These are phyloP conservation scores for Leucoma salicis DNA, from an alignment of 2,888 invertebrate species.

Conservation along the genomic window DNA sequence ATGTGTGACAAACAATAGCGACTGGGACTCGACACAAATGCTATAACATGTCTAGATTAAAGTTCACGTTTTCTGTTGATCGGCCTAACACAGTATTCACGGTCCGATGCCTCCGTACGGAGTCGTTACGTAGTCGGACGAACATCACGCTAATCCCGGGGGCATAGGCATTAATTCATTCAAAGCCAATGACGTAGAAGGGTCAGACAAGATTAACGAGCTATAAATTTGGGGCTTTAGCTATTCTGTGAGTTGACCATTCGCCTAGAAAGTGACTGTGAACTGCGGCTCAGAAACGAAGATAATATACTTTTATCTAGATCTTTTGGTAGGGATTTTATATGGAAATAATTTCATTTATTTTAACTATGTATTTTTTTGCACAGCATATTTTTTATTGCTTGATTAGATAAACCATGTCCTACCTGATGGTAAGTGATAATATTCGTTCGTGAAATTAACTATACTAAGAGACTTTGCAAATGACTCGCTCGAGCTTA, in stretches of 20 bases:
- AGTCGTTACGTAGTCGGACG: conserved; percentile 29
- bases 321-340: background rate
- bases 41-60: too few relatives aligned
- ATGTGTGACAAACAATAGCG: too few relatives aligned
- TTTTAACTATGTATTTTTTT: too few relatives aligned
- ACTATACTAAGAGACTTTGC: too few relatives aligned
- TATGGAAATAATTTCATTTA: too few relatives aligned
- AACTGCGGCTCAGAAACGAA: background rate
- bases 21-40: too few relatives aligned
- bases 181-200: conserved; percentile 53
- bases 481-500: too few relatives aligned
- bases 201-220: conserved; percentile 59
- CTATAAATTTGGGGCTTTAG: conserved; percentile 39
- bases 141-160: conserved; percentile 34
- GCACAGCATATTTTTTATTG: too few relatives aligned
- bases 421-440: too few relatives aligned
- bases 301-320: background rate
- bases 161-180: conserved; percentile 42
- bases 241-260: conserved; percentile 32
- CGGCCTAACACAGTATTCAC: conserved; percentile 32
- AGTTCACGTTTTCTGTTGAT: too few relatives aligned
- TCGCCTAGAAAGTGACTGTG: conserved; percentile 4
- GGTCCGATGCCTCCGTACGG: conserved; percentile 27
- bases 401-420: too few relatives aligned
- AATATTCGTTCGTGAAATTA: too few relatives aligned